Conservation (phyloP, 2,888 invertebrate species). For the Plagiodera versicolora region DNA sequence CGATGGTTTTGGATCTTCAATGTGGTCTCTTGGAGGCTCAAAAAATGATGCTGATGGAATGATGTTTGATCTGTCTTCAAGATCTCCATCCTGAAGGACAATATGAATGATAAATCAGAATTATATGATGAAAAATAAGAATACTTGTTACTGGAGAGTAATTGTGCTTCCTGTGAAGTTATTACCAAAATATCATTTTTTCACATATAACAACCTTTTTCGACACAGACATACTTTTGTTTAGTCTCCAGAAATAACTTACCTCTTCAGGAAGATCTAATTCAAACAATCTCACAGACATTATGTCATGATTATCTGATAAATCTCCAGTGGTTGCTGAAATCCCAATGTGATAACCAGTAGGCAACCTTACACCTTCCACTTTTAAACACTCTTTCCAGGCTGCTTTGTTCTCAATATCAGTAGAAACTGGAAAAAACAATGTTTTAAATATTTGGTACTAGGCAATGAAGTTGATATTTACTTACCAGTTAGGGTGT, state of each 20-base stretch:
- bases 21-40: constrained; percentile 88
- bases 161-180: no score
- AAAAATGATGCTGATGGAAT: constrained; percentile 87
- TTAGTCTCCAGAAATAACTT: constrained; percentile 39
- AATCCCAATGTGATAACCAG: constrained; percentile 92
- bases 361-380: constrained; percentile 86
- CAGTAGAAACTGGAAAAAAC: constrained; percentile 74
- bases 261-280: constrained; percentile 75
- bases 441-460: not conserved
- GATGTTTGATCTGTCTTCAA: constrained; percentile 79
- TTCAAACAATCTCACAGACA: constrained; percentile 90
- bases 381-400: constrained; percentile 95
- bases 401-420: constrained; percentile 86
- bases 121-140: no score
- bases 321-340: constrained; percentile 97
- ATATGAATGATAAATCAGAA: no score
- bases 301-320: constrained; percentile 93
- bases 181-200: no score
- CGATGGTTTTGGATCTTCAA: constrained; percentile 83
- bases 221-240: no score
- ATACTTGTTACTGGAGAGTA: no score
- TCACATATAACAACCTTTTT: no score
- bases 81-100: constrained; percentile 59
- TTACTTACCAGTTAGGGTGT: constrained; percentile 66
- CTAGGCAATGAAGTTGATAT: not conserved